Percentiles rank a stretch among this genome's conserved stretches.
Conservation (phyloP, 2,888 invertebrate genomes). For the Artemia sinica region DNA sequence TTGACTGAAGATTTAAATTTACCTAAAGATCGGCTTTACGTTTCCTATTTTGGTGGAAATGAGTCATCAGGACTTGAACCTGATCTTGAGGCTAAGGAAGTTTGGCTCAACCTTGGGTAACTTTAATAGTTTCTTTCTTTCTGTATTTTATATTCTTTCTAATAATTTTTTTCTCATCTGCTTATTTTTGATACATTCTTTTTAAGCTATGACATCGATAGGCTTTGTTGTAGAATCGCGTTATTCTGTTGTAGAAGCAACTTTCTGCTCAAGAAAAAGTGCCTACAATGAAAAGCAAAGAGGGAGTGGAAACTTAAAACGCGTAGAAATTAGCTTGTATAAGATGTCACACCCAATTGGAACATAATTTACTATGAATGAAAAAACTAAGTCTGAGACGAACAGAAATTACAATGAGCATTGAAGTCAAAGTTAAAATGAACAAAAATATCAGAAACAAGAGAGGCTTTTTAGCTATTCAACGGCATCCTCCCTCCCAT, state of each 20-base stretch:
- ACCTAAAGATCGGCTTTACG: constrained; percentile 73
- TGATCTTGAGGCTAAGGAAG: constrained; percentile 74
- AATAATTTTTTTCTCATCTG: neutral
- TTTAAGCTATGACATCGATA: constrained; percentile 15
- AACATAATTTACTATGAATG: no score
- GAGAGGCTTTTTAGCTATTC: no score
- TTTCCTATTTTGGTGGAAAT: constrained; percentile 96
- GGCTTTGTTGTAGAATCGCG: neutral
- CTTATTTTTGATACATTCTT: neutral
- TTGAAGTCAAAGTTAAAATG: no score
- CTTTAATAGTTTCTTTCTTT: constrained; percentile 18
- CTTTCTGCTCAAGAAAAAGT: no score
- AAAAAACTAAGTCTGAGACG: no score
- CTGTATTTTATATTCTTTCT: neutral
- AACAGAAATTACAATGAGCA: no score
- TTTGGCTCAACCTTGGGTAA: constrained; percentile 55
- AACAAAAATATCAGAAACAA: no score
- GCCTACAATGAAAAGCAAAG: no score
- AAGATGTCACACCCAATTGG: no score
- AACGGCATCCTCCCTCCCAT: no score
- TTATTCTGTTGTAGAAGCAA: constrained; percentile 8
- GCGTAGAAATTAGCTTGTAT: no score
- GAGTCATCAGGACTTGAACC: constrained; percentile 59
- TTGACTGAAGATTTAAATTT: constrained; percentile 62
- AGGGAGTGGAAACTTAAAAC: no score